Base-by-base conservation (phyloP, 2,888 invertebrate species). In the Nesidiocoris tenuis region DNA sequence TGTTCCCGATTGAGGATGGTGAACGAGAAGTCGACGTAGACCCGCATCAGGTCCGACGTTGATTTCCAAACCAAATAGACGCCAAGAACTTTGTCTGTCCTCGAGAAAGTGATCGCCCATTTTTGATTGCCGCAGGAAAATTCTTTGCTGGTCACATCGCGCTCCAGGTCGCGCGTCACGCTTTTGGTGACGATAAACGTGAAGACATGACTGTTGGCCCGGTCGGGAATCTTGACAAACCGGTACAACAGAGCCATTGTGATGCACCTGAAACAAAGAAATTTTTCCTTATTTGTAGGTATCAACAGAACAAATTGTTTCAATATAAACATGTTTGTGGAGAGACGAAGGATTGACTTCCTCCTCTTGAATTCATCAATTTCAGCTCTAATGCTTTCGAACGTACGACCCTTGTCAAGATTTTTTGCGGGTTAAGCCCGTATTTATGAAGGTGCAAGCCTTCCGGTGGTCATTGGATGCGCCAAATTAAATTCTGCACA, bases 181-280 rank as follows among this genome's bases (percentile, higher is more conserved):
- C 90, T 90, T 81, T 90, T 88, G 78, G 93, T 93, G 80, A 93
- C 90, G 82, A 92, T 89, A 85, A 93, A 93, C 77, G 92, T 92
- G 86, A 93, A 93, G 81, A 93, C 90, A 85, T 92, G 91, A 80
- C 92, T 91, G 86, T 92, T 90, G 84, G 89, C 90, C 83, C 91
- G 89, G 87, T 93, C 93, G 82, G 91, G 90, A 80, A 92, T 88
- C 86, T 91, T 91, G 84, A 91, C 91, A 85, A 92, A 91, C 83
- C 93, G 89, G 85, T 91, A 91, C 84, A 91, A 87, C 83, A 91
- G 87, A 84, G 91, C 91, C 91, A 91, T 91, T 64, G 22, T 67
- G 77, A 24, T 59, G 3, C 59, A 59, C 3, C 59, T 17, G 59
- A 9, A 19, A 59, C 17, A 59, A n/a, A 59, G n/a, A 59, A 59